These are phyloP conservation scores for Drosophila trapezifrons DNA, from an alignment of 1,140 invertebrate genomes.

Conservation along the genomic window DNA sequence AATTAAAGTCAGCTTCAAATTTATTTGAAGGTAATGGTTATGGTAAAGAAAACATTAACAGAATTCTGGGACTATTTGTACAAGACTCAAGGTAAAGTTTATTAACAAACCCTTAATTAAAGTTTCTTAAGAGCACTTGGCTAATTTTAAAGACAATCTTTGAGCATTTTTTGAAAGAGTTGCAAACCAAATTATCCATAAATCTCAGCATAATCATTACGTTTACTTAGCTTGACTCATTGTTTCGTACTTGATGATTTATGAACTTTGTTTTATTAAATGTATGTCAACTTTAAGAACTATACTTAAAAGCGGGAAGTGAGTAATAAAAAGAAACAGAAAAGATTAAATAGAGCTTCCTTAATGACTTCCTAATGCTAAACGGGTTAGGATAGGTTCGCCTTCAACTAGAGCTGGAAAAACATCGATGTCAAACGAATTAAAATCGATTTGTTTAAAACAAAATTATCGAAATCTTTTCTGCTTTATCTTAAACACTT, in stretches of 20 bases:
- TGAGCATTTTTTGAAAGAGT: not conserved
- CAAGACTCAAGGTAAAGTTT: not conserved
- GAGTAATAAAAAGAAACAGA: not conserved
- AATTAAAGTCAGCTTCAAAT: not conserved
- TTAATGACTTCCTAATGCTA: conserved; percentile 5
- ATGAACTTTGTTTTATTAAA: not conserved
- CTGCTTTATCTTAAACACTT: too few species aligned
- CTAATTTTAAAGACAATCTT: too few species aligned
- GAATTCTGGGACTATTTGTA: conserved; percentile 4
- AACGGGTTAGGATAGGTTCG: conserved; percentile 16
- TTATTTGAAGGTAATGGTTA: not conserved
- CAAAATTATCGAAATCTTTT: not conserved
- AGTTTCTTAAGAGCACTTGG: not conserved
- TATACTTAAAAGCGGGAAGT: not conserved
- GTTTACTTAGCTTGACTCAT: not conserved
- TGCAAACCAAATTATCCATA: not conserved
- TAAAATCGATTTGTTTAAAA: not conserved
- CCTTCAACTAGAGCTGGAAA: not conserved
- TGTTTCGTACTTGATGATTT: not conserved
- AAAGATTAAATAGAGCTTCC: not conserved
- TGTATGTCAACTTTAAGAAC: not conserved
- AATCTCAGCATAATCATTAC: not conserved
- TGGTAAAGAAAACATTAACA: not conserved
- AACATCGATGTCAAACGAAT: not conserved
- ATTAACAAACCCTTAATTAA: not conserved